A percentile compares a stretch with the other conserved stretches of the same genome.
These are phyloP conservation scores for Agrilus planipennis DNA, from an alignment of 1,140 invertebrate genomes.

Conservation along the genomic window DNA sequence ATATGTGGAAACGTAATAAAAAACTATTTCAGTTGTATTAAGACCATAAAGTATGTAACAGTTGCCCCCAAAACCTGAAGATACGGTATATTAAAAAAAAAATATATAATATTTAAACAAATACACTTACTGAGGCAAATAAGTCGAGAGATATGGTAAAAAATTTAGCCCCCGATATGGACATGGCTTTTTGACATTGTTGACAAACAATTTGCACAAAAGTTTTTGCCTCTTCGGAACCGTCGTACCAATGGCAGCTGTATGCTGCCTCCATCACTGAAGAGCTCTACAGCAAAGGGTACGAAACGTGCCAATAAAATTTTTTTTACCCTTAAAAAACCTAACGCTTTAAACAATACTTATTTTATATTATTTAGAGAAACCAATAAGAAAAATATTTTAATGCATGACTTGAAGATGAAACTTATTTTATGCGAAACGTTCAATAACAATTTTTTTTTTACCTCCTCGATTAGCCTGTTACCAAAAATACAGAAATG, in stretches of 20 bases:
- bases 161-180: slow-evolving; percentile 75
- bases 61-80: slow-evolving; percentile 71
- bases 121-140: slow-evolving; percentile 62
- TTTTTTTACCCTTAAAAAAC: background rate
- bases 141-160: slow-evolving; percentile 76
- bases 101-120: background rate
- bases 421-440: no score
- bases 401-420: no score
- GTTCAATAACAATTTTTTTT: slow-evolving; percentile 9
- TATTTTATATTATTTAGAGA: no score
- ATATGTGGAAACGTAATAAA: no score
- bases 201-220: slow-evolving; percentile 85
- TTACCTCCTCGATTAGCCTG: slow-evolving; percentile 71
- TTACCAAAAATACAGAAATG: slow-evolving; percentile 78
- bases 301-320: no score
- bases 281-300: no score
- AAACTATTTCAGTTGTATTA: slow-evolving; percentile 69
- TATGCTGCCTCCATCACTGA: slow-evolving; percentile 82
- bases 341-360: background rate
- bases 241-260: slow-evolving; percentile 78
- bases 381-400: no score
- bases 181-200: slow-evolving; percentile 77
- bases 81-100: slow-evolving; percentile 5
- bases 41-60: slow-evolving; percentile 83
- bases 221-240: slow-evolving; percentile 76